Percentiles rank a stretch among this genome's conserved stretches.
These are phyloP conservation scores for Peromyscus aztecus DNA, from an alignment of 2,797 vertebrate genomes.

Conservation along the genomic window DNA sequence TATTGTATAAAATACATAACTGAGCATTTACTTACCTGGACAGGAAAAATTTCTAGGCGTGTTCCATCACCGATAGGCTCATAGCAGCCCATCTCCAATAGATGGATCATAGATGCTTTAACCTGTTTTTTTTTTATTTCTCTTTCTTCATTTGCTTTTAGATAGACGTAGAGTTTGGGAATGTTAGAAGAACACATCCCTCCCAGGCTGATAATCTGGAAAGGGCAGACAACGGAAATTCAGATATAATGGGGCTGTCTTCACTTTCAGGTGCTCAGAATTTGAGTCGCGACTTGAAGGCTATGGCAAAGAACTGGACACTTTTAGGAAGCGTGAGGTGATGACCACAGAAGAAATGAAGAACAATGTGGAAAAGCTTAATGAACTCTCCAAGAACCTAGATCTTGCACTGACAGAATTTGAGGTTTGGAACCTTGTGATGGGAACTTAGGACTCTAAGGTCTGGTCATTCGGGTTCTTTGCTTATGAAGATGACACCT, in stretches of 20 bases:
- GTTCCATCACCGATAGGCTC: background rate
- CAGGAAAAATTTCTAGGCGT: slow-evolving; percentile 19
- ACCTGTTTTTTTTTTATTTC: background rate
- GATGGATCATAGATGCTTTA: background rate
- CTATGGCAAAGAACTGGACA: slow-evolving; percentile 89
- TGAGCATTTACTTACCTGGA: background rate
- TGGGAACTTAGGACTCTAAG: background rate
- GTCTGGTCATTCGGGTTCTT: background rate
- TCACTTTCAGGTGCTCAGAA: slow-evolving; percentile 87
- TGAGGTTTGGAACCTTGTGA: slow-evolving; percentile 89
- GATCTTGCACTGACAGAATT: slow-evolving; percentile 90
- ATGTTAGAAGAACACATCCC: background rate
- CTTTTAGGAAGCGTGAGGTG: slow-evolving; percentile 90
- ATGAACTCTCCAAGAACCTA: slow-evolving; percentile 89
- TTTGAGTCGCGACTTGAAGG: slow-evolving; percentile 88
- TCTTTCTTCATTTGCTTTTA: slow-evolving; percentile 33
- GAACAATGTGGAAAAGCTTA: slow-evolving; percentile 91
- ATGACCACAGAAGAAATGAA: slow-evolving; percentile 91
- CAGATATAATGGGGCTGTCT: slow-evolving; percentile 26
- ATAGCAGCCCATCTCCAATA: background rate
- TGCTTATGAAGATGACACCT: background rate
- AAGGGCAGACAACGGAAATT: background rate
- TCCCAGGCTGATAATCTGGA: background rate
- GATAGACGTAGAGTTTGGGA: background rate
- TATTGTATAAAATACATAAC: background rate